Conservation (phyloP, 1,140 invertebrate species). For the Cyclina sinensis region DNA sequence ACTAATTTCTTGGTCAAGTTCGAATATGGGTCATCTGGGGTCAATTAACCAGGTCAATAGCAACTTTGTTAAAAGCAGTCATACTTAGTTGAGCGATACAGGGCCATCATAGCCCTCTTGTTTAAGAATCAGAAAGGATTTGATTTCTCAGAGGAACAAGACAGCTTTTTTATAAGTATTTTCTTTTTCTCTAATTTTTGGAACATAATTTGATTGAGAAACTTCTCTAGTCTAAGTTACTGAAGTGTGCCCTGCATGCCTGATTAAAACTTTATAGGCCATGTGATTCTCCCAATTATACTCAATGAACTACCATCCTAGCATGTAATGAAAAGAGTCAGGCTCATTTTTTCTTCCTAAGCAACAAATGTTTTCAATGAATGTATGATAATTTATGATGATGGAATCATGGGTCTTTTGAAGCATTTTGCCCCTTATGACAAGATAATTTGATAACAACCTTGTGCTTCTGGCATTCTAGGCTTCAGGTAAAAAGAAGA, state of each 20-base stretch:
- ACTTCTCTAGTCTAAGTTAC: no score
- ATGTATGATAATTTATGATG: conserved; percentile 23
- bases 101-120: no score
- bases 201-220: no score
- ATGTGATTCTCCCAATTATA: conserved; percentile 10
- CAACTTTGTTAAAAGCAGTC: no score
- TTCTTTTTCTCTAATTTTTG: no score
- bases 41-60: no score
- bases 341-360: neutral
- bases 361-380: conserved; percentile 13
- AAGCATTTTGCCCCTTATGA: neutral
- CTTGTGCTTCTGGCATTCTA: neutral
- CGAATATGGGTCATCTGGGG: no score
- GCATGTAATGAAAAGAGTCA: neutral
- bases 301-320: neutral
- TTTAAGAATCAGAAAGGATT: no score
- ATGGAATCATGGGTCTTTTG: neutral
- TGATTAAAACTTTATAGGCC: conserved; percentile 17
- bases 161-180: no score
- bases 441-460: conserved; percentile 8
- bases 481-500: neutral
- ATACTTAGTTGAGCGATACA: no score
- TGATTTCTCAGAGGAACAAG: no score
- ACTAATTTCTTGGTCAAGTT: no score
- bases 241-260: neutral